phyloP scores from a whole-genome alignment of 2,888 invertebrate genomes.

The Zaprionus obscuricornis region DNA sequence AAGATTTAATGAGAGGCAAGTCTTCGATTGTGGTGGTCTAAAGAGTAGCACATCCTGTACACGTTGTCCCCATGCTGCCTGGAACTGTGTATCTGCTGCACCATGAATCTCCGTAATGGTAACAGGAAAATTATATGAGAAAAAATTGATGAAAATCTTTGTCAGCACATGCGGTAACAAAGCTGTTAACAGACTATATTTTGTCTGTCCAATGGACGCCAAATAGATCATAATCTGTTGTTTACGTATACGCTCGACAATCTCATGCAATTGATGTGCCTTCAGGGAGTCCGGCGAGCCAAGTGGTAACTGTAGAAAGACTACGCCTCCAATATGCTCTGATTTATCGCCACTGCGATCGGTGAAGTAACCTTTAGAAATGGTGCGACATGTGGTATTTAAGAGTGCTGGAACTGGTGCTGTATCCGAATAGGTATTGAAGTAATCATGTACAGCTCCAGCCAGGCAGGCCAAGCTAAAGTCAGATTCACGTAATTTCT shows the following conservation, averaged over 20 bases:
- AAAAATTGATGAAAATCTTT: conserved; percentile 82
- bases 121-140: conserved; percentile 82
- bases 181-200: conserved; percentile 79
- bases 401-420: conserved; percentile 70
- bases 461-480: conserved; percentile 80
- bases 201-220: conserved; percentile 81
- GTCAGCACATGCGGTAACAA: conserved; percentile 80
- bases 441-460: conserved; percentile 79
- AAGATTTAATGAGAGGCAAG: conserved; percentile 81
- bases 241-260: conserved; percentile 75
- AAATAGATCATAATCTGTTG: conserved; percentile 82
- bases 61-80: conserved; percentile 80
- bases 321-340: conserved; percentile 81
- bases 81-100: conserved; percentile 69
- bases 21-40: conserved; percentile 83
- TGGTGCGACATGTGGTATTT: conserved; percentile 81
- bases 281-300: conserved; percentile 68
- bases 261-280: conserved; percentile 73
- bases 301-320: conserved; percentile 81
- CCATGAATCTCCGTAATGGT: conserved; percentile 83
- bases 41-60: conserved; percentile 82
- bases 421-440: conserved; percentile 63
- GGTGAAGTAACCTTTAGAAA: conserved; percentile 81
- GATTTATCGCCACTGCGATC: conserved; percentile 75
- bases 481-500: conserved; percentile 79